These are phyloP conservation scores for Vultur gryphus DNA, from an alignment of 2,797 vertebrate species.

Conservation along the genomic window DNA sequence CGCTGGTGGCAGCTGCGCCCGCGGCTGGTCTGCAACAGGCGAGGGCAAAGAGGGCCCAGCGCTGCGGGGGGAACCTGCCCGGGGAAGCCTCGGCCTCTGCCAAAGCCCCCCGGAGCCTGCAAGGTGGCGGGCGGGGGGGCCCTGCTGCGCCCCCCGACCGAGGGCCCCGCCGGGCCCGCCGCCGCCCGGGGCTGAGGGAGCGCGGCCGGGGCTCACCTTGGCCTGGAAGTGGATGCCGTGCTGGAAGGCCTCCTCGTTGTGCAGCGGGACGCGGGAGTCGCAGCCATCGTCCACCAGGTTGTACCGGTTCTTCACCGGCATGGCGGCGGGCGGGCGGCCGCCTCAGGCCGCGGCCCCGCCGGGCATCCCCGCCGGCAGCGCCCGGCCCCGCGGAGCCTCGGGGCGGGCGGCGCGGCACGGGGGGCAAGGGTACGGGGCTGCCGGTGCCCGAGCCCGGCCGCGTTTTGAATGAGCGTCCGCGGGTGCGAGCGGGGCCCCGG, in stretches of 20 bases:
- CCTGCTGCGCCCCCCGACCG: background rate
- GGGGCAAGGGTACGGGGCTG: background rate
- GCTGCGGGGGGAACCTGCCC: background rate
- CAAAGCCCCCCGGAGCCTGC: background rate
- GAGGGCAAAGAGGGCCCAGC: background rate
- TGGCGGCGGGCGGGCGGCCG: conserved; percentile 45
- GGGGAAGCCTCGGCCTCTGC: background rate
- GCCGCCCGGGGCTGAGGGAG: background rate
- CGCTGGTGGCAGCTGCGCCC: background rate
- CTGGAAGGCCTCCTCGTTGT: conserved; percentile 91
- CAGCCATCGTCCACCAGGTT: conserved; percentile 91
- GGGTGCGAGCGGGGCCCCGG: conserved; percentile 6
- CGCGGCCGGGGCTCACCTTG: conserved; percentile 79
- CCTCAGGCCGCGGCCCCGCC: background rate
- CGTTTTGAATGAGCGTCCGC: conserved; percentile 35
- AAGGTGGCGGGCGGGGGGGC: background rate
- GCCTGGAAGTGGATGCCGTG: conserved; percentile 91
- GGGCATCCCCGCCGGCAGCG: background rate
- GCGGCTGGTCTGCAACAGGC: background rate
- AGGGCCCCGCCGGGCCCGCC: background rate
- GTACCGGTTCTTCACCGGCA: conserved; percentile 89
- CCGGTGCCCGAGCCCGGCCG: background rate
- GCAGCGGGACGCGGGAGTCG: conserved; percentile 86
- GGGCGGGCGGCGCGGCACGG: background rate
- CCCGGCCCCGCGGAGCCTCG: background rate